Evolutionary conservation across 2,113 vertebrate species (phyloP).

Genomic region (Acrocephalus arundinaceus): DNA sequence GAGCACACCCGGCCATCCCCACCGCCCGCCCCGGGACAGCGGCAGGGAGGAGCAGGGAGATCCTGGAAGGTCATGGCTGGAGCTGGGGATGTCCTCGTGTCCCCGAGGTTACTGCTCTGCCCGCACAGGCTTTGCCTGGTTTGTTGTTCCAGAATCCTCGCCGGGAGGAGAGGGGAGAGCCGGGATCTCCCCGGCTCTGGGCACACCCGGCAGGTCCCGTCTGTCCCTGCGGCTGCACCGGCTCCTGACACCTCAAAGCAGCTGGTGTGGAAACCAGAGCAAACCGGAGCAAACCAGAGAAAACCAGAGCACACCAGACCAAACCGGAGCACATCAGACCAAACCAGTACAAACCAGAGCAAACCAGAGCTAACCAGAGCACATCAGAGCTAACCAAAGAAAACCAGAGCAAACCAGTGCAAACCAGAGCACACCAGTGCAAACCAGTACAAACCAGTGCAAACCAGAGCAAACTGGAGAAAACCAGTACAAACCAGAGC

Average conservation of each 20-base stretch:
- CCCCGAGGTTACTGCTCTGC: background rate
- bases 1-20: fast-evolving
- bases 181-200: background rate
- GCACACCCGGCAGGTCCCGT: background rate
- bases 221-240: background rate
- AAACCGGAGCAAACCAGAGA: fast-evolving
- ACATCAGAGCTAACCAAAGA: too few relatives aligned
- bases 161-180: background rate
- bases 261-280: background rate
- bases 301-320: too few relatives aligned
- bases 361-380: background rate
- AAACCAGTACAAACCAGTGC: too few relatives aligned
- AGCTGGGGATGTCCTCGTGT: background rate
- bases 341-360: too few relatives aligned
- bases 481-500: background rate
- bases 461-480: fast-evolving
- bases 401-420: too few relatives aligned
- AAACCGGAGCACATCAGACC: background rate
- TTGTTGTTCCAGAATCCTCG: background rate
- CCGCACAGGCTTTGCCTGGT: background rate
- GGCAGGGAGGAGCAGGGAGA: background rate
- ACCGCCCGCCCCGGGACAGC: fast-evolving
- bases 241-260: background rate
- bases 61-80: background rate
- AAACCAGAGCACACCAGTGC: too few relatives aligned